Conservation (phyloP, 2,113 vertebrate genomes). For the Catagonus wagneri region DNA sequence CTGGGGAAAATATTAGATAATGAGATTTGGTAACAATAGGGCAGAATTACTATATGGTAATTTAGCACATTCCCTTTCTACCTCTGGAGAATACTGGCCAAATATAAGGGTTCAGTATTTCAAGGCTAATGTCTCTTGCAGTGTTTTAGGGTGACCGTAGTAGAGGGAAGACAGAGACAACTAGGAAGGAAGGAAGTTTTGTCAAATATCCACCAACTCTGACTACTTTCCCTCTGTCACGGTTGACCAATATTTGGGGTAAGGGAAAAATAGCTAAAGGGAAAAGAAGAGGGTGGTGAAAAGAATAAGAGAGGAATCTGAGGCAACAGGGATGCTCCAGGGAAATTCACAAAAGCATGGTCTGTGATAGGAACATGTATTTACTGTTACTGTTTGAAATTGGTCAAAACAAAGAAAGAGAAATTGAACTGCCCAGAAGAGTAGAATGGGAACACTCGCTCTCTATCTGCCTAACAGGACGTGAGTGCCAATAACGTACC, state of each 20-base stretch:
- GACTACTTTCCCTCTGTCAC: neutral
- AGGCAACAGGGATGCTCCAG: neutral
- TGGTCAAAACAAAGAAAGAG: neutral
- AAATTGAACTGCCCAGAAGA: neutral
- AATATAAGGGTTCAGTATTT: neutral
- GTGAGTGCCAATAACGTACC: neutral
- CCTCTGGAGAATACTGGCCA: neutral
- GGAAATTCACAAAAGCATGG: neutral
- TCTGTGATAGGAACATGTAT: neutral
- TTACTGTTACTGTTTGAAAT: neutral
- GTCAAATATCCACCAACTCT: neutral
- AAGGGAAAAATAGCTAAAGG: neutral
- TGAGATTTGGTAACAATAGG: neutral
- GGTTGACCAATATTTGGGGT: neutral
- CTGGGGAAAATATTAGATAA: slow-evolving; percentile 12
- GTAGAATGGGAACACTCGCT: neutral
- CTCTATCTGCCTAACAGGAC: neutral
- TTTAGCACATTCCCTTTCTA: neutral
- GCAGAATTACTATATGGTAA: neutral
- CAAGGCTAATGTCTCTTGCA: neutral
- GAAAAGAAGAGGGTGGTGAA: neutral
- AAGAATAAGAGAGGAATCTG: neutral
- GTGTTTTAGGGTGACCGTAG: neutral
- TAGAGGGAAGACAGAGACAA: neutral
- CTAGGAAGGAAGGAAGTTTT: neutral